Evolutionary conservation across 2,797 vertebrate genomes (phyloP), one percentile per base, ranked within the genome.

Genomic region (Halcyon leucocephala): DNA sequence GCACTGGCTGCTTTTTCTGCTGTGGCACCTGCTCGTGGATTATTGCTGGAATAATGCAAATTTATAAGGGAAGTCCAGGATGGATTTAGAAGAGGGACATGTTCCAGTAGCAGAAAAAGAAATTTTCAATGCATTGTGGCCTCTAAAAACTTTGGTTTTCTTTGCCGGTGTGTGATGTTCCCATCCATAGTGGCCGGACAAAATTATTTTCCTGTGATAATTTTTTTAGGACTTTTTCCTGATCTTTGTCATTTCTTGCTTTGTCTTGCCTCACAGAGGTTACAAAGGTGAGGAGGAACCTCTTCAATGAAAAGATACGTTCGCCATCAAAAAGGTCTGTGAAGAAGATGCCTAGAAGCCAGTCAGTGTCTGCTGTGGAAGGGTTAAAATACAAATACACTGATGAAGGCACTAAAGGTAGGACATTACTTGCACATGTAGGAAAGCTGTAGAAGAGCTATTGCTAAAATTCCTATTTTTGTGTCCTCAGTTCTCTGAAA

Each of bases 251-350:
- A 62, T n/a, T 89, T 72, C 16, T 86, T 82, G 55, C 26, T 58
- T 86, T 86, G 69, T 89, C 31, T 39, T 28, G 20, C 84, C 60
- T 94, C 82, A 83, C 97, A 99, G 99, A 99, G 95, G 99, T 99
- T 84, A 99, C 99, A 31, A 99, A 99, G 90, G 99, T 99, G 62
- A 98, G 99, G 95, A 98, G 99, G 96, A 99, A 99, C 89, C 98
- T 99, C 61, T 99, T 99, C 98, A 99, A 99, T 82, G 98, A 99
- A 93, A 98, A 98, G 91, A 90, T 97, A 0, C 69, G 96, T 65
- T 99, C 99, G 24, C 98, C 98, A 12, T 98, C 98, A 3, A 99
- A 99, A 98, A 99, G 97, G 49, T 96, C 95, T 0, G 12, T 71
- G 49, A 99, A 98, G 90, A 98, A 98, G 94, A 97, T 99, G 93